Evolutionary conservation across 1,140 invertebrate genomes (phyloP).

Genomic region (Pentalonia nigronervosa): DNA sequence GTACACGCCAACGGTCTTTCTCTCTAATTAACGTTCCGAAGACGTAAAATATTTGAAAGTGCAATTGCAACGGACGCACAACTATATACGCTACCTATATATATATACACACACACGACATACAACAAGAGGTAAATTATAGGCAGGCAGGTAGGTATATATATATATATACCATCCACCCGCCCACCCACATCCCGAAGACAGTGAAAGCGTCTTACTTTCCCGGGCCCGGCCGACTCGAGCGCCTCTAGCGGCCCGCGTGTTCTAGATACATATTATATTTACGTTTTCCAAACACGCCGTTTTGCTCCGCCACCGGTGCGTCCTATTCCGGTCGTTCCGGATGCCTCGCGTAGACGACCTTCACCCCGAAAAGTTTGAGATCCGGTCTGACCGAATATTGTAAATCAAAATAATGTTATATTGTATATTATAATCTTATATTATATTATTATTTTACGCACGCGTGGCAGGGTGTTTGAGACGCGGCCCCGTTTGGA

Average conservation of each 20-base stretch:
- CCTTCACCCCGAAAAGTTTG: slow-evolving; percentile 50
- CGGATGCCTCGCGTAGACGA: slow-evolving; percentile 32
- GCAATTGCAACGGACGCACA: slow-evolving; percentile 41
- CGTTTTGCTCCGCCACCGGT: not conserved
- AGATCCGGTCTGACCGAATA: slow-evolving; percentile 41
- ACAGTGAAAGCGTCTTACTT: slow-evolving; percentile 57
- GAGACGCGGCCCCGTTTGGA: no score
- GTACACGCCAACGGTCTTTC: not conserved
- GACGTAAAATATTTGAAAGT: slow-evolving; percentile 54
- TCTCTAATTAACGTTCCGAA: slow-evolving; percentile 34
- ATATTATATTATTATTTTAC: no score
- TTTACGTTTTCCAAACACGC: slow-evolving; percentile 23
- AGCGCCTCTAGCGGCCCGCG: slow-evolving; percentile 52
- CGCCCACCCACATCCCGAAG: slow-evolving; percentile 15
- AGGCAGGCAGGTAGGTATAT: not conserved
- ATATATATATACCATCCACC: not conserved
- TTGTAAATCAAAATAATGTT: not conserved
- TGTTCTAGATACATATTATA: slow-evolving; percentile 53
- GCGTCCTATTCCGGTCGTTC: slow-evolving; percentile 38
- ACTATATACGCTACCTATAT: not conserved
- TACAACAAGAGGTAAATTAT: not conserved
- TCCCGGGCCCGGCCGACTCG: slow-evolving; percentile 35
- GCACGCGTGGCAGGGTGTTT: no score
- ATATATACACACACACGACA: not conserved
- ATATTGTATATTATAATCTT: no score